Evolutionary conservation across 2,888 invertebrate species (phyloP), one percentile per base, ranked within the genome.

Genomic region (Auanema sp.): DNA sequence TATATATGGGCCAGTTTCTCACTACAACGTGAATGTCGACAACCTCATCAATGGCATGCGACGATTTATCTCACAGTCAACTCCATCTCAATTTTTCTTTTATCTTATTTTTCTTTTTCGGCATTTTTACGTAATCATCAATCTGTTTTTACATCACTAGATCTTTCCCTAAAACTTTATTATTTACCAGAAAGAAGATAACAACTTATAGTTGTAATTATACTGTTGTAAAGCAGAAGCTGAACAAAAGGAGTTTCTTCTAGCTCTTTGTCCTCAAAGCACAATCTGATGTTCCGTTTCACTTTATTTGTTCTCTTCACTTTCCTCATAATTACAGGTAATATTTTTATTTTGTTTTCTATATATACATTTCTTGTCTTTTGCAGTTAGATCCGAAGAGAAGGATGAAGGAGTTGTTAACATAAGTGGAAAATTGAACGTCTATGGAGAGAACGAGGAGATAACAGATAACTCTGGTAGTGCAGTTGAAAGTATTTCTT

Each of bases 231-330:
- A 33, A 33, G 33, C 33, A 33, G 33, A 33, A 33, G 33, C 8
- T 5, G 33, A 5, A 33, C 33, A 8, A 33, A 33, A 33, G 8
- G 33, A 33, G 33, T 33, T 33, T 33, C 33, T 33, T 52, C 16
- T 44, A 53, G 52, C 59, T 53, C 24, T 16, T 42, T 60, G 59
- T 43, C 59, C 41, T 51, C 59, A 43, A 60, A 43, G 33, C 44
- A 41, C 52, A 43, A 41, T 51, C 21, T 52, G 53, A 60, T 60
- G 59, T 53, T 53, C 43, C 59, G 50, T 23, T 43, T 60, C 52
- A 43, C 16, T 23, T 43, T 60, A 43, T 53, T 60, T 33, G 42
- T 60, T 53, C 52, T 60, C 59, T 52, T 60, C 53, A 24, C 51
- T 2, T 23, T 52, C n/a, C 23, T 60, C 18, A 42, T 43, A 24